Base-by-base conservation (phyloP, 2,113 vertebrate species). In the Dissostichus mawsoni region DNA sequence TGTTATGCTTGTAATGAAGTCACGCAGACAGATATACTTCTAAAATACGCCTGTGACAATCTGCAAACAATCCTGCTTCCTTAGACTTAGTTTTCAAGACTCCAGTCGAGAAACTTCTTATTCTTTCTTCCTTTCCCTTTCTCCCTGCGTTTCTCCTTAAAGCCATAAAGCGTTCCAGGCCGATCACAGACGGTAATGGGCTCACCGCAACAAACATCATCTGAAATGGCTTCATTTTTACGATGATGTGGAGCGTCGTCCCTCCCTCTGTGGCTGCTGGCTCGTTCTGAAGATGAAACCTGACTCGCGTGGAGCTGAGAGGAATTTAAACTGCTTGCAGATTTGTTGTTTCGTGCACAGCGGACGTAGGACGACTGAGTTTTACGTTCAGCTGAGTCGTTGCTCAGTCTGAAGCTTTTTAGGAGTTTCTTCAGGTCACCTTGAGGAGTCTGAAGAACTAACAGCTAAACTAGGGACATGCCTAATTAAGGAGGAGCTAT, bases 241-340 rank as follows among this genome's bases (percentile, higher is more conserved):
- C 62, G 56, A 56, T 17, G 70, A 33, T 64, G 44, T 67, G 52
- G 2, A 17, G 9, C 41, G 16, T 0, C 47, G 5, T 4, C 7
- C 67, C 44, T 13, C 59, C 0, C 44, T 12, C 51, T 2, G 16
- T 1, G 63, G 23, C 57, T 25, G 23, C 13, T 0, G 62, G 64
- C 80, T 62, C 65, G 69, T 82, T 78, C 44, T 70, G 20, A 76
- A 47, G 58, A 68, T 86, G 90, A 89, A 92, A 93, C 84, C 13
- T 3, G 87, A 91, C 65, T 79, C 90, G 68, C 58, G 74, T 29
- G 75, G 67, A 84, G 66, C 75, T 2, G 58, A 9, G 1, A 84
- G 90, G 90, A 92, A 90, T 92, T 92, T 83, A 85, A 87, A 87
- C 70, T 53, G 58, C 71, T 73, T 86, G 72, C 82, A 85, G 84